A percentile compares a stretch with the other conserved stretches of the same genome.
These are phyloP conservation scores for Holacanthella duospinosa DNA, from an alignment of 2,888 invertebrate species.

Conservation along the genomic window DNA sequence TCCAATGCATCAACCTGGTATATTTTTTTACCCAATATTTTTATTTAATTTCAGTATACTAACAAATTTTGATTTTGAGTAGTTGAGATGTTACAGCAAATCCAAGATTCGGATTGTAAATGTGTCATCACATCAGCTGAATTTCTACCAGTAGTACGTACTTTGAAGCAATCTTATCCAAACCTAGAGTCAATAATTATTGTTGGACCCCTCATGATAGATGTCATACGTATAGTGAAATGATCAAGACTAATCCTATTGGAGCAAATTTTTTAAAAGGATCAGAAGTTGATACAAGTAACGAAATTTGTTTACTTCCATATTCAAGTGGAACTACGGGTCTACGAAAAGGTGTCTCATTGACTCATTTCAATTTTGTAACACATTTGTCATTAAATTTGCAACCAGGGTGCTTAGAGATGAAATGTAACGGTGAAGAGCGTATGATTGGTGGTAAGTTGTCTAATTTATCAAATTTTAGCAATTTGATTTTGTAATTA, in stretches of 20 bases:
- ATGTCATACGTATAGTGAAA: slow-evolving; percentile 23
- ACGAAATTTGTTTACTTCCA: slow-evolving; percentile 46
- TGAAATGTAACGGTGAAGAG: background rate
- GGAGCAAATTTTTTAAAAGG: slow-evolving; percentile 21
- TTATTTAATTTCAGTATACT: too few relatives aligned
- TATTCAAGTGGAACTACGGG: slow-evolving; percentile 56
- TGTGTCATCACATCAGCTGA: slow-evolving; percentile 26
- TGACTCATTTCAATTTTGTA: slow-evolving; percentile 22
- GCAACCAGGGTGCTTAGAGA: background rate
- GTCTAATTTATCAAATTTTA: too few relatives aligned
- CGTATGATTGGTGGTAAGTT: background rate
- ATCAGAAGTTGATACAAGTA: slow-evolving; percentile 20
- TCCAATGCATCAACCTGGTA: slow-evolving; percentile 34
- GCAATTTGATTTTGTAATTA: too few relatives aligned
- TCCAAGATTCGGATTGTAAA: slow-evolving; percentile 23
- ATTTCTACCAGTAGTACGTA: slow-evolving; percentile 22
- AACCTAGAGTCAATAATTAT: slow-evolving; percentile 22
- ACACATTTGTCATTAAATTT: slow-evolving; percentile 3
- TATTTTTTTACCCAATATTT: too few relatives aligned
- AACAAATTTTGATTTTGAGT: too few relatives aligned
- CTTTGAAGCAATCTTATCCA: slow-evolving; percentile 20
- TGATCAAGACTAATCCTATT: slow-evolving; percentile 22
- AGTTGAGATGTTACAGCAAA: slow-evolving; percentile 32
- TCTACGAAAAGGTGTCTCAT: slow-evolving; percentile 28
- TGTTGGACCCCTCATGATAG: slow-evolving; percentile 10